Conservation (phyloP, 2,888 invertebrate species). For the Lithosia quadra region DNA sequence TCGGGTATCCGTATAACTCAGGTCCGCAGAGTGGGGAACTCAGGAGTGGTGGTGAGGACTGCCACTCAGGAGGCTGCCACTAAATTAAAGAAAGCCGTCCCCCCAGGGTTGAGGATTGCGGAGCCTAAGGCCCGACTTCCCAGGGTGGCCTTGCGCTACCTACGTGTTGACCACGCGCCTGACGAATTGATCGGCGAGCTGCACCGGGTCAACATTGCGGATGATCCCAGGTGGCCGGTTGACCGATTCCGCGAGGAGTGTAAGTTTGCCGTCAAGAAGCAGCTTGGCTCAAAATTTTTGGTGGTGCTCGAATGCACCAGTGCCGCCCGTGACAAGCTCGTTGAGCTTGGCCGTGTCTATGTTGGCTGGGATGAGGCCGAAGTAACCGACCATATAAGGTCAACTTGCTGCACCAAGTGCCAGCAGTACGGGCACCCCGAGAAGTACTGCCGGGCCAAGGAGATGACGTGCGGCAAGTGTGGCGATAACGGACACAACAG, state of each 20-base stretch:
- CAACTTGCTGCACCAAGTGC: slow-evolving; percentile 33
- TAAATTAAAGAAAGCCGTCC: slow-evolving; percentile 11
- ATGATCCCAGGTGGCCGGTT: slow-evolving; percentile 10
- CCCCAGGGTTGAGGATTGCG: neutral
- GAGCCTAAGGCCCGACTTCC: slow-evolving; percentile 24
- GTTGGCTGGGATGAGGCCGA: no score
- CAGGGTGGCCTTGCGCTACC: slow-evolving; percentile 5
- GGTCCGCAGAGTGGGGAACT: slow-evolving; percentile 13
- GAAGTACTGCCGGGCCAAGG: slow-evolving; percentile 35
- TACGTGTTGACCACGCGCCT: no score
- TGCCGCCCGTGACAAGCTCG: slow-evolving; percentile 12
- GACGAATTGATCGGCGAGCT: neutral
- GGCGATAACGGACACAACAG: slow-evolving; percentile 23
- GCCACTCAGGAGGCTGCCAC: slow-evolving; percentile 18
- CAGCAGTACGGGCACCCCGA: slow-evolving; percentile 57
- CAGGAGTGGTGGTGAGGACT: slow-evolving; percentile 23
- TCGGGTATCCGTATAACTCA: slow-evolving; percentile 13
- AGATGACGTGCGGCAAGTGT: slow-evolving; percentile 37
- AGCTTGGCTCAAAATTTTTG: neutral
- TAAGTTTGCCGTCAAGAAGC: neutral
- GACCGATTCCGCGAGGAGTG: neutral
- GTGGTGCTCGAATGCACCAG: slow-evolving; percentile 1
- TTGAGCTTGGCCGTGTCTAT: slow-evolving; percentile 7
- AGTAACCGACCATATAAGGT: no score
- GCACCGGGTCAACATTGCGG: slow-evolving; percentile 21